A percentile compares a stretch with the other conserved stretches of the same genome.
Evolutionary conservation across 92 coral and sea anemone species (phyloP).

Genomic region (Chrysogorgia sp.): DNA sequence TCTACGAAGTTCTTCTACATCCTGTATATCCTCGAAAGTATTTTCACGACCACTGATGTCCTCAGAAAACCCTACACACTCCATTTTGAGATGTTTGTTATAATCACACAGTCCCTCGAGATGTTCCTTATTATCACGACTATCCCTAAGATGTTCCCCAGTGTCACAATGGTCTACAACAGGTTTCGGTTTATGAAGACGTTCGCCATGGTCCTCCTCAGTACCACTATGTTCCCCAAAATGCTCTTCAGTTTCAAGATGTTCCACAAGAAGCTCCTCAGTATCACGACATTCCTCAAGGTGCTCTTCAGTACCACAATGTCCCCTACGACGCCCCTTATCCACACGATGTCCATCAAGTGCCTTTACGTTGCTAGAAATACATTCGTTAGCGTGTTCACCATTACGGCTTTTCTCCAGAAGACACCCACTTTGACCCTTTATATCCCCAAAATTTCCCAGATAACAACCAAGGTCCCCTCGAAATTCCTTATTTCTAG

Average conservation of each 20-base stretch:
- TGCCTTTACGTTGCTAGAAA: too few species aligned
- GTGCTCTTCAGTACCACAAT: background rate
- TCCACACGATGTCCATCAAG: background rate
- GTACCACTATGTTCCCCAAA: background rate
- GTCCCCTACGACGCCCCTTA: background rate
- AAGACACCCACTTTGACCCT: background rate
- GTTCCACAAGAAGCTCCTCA: background rate
- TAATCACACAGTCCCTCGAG: background rate
- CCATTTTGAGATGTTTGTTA: too few species aligned
- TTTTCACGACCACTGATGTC: too few species aligned
- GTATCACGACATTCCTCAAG: background rate
- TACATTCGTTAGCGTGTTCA: background rate
- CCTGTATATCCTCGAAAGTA: background rate
- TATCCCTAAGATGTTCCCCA: background rate
- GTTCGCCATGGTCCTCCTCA: background rate
- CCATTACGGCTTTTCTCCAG: background rate
- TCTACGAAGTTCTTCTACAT: background rate
- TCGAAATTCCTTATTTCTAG: background rate
- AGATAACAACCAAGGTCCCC: background rate
- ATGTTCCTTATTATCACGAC: background rate
- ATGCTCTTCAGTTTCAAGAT: background rate
- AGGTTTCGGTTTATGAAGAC: background rate
- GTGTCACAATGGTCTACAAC: background rate
- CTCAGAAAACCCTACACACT: background rate
- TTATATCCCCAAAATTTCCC: background rate